Evolutionary conservation across 1,140 invertebrate species (phyloP).

Genomic region (Heterodera schachtii): DNA sequence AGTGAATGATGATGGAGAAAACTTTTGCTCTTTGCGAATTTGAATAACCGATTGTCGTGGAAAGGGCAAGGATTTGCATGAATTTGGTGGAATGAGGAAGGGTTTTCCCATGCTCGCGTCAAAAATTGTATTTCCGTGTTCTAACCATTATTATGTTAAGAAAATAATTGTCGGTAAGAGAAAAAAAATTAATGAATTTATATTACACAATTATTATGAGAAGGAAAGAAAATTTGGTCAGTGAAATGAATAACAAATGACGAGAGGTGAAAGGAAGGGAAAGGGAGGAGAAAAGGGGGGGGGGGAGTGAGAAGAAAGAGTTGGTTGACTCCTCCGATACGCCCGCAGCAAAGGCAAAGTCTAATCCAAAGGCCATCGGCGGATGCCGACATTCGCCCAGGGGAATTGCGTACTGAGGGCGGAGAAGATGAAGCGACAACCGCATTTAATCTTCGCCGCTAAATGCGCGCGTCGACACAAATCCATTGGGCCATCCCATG

Average conservation of each 20-base stretch:
- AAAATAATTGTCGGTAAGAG: too few relatives aligned
- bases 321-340: neutral
- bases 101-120: too few relatives aligned
- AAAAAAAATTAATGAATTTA: neutral
- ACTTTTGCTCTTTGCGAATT: neutral
- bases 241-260: neutral
- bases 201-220: neutral
- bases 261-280: neutral
- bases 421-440: neutral
- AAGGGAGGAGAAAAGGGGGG: too few relatives aligned
- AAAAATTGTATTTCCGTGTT: too few relatives aligned
- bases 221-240: neutral
- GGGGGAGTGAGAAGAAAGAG: too few relatives aligned
- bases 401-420: neutral
- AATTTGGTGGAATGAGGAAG: neutral
- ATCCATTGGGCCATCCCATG: neutral
- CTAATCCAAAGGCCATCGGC: neutral
- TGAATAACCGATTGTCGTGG: neutral
- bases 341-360: neutral
- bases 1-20: neutral
- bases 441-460: constrained; percentile 12
- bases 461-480: neutral
- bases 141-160: too few relatives aligned
- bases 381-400: neutral
- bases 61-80: neutral